These are phyloP conservation scores for Diadophis punctatus DNA, from an alignment of 2,113 vertebrate genomes.

Conservation along the genomic window DNA sequence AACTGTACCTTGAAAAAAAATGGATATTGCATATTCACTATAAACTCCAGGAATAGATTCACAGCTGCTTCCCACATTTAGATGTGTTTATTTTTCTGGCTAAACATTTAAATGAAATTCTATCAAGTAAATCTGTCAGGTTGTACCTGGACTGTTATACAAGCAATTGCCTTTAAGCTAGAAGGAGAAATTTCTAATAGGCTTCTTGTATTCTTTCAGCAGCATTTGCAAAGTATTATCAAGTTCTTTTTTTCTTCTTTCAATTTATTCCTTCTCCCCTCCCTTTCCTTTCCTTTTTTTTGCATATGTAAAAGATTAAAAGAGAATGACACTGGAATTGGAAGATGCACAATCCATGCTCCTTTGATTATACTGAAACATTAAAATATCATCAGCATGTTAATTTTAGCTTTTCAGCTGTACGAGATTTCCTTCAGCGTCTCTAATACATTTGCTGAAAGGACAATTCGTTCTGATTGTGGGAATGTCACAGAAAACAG, in stretches of 20 bases:
- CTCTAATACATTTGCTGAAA: conserved; percentile 76
- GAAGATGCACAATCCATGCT: conserved; percentile 74
- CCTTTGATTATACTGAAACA: conserved; percentile 76
- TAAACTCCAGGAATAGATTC: not conserved
- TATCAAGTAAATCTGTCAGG: not conserved
- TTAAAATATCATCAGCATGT: conserved; percentile 83
- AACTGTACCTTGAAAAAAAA: not conserved
- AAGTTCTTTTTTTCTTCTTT: conserved; percentile 37
- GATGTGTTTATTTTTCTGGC: not conserved
- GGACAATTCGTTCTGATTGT: conserved; percentile 77
- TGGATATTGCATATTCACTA: not conserved
- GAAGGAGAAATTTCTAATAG: conserved; percentile 10
- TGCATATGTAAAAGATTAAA: conserved; percentile 69
- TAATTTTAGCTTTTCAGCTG: conserved; percentile 78
- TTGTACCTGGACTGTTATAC: conserved; percentile 26
- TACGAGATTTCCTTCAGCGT: conserved; percentile 74
- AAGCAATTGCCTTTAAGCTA: not conserved
- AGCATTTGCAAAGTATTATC: conserved; percentile 19
- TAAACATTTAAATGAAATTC: conserved; percentile 4
- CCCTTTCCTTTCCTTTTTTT: conserved; percentile 52
- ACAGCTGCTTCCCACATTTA: not conserved
- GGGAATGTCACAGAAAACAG: conserved; percentile 75
- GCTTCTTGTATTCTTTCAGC: conserved; percentile 42
- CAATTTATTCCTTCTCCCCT: conserved; percentile 46
- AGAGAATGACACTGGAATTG: conserved; percentile 67